Evolutionary conservation across 1,140 invertebrate genomes (phyloP).

Genomic region (Zaprionus nigranus): DNA sequence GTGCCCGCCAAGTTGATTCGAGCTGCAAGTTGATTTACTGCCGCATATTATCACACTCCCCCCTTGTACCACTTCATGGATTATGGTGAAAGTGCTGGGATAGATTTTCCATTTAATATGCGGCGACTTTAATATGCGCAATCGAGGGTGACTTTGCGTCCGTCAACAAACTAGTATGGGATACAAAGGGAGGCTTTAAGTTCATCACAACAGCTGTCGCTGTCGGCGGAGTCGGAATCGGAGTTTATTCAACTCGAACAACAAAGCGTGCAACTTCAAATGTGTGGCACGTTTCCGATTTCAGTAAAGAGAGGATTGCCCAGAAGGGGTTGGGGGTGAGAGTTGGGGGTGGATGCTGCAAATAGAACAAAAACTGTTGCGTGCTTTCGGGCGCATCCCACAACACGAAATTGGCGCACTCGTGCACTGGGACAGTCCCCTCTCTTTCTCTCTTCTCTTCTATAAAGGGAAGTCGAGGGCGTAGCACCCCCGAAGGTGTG

Average conservation of each 20-base stretch:
- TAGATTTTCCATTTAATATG: conserved; percentile 32
- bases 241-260: conserved; percentile 71
- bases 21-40: conserved; percentile 41
- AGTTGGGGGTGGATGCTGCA: conserved; percentile 51
- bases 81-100: conserved; percentile 44
- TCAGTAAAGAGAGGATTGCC: background rate
- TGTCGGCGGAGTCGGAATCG: background rate
- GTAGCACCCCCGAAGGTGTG: conserved; percentile 41
- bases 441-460: background rate
- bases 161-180: conserved; percentile 8
- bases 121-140: conserved; percentile 38
- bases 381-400: conserved; percentile 59
- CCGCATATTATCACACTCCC: conserved; percentile 37
- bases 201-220: conserved; percentile 37
- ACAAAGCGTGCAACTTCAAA: conserved; percentile 33
- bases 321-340: conserved; percentile 13
- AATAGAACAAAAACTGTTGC: conserved; percentile 65
- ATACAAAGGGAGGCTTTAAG: conserved; percentile 23
- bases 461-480: conserved; percentile 10
- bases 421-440: conserved; percentile 59
- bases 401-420: conserved; percentile 66
- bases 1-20: conserved; percentile 17
- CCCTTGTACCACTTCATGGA: background rate
- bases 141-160: conserved; percentile 43
- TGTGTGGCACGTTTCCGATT: conserved; percentile 44